Evolutionary conservation across 2,113 vertebrate species (phyloP).

Genomic region (Neolamprologus ventralis): DNA sequence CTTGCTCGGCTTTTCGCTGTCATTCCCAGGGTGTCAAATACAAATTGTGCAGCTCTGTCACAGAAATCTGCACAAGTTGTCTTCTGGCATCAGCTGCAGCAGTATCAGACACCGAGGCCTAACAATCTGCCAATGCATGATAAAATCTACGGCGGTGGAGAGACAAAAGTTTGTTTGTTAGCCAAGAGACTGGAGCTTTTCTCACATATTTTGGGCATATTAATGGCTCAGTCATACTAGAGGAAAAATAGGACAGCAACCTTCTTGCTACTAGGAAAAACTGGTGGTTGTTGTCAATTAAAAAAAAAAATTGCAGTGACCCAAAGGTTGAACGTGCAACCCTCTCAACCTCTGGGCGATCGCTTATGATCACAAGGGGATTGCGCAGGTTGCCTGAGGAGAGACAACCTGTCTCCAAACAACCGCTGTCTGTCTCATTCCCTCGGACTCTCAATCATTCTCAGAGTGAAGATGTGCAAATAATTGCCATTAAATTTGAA

Average conservation of each 20-base stretch:
- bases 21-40: background rate
- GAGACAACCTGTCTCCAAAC: background rate
- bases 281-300: background rate
- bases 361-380: background rate
- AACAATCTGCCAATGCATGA: background rate
- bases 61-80: background rate
- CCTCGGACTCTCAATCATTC: background rate
- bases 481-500: background rate
- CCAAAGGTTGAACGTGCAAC: background rate
- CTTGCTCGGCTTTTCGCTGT: background rate
- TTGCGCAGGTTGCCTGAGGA: background rate
- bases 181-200: background rate
- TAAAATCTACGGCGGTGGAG: background rate
- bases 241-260: background rate
- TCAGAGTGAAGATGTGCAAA: background rate
- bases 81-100: background rate
- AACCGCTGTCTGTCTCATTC: background rate
- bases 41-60: background rate
- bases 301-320: background rate
- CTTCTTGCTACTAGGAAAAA: background rate
- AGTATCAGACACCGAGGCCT: background rate
- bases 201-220: background rate
- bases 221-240: background rate
- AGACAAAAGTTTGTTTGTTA: background rate
- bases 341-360: background rate